Conservation (phyloP, 2,113 vertebrate genomes). For the Microcebus tavaratra region DNA sequence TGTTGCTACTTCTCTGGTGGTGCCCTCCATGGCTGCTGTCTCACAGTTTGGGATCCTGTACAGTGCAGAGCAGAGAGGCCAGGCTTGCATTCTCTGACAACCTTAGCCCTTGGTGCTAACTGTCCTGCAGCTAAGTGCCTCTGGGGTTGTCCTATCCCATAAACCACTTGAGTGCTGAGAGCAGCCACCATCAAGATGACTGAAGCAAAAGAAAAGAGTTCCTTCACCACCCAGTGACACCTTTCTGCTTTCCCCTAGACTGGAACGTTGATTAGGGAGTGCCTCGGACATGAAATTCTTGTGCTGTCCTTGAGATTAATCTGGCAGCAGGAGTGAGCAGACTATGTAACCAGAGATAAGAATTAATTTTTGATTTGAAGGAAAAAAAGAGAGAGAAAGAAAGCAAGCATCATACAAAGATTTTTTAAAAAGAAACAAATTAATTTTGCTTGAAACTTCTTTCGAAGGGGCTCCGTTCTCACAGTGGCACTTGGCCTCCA, state of each 20-base stretch:
- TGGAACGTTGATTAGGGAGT: conserved; percentile 58
- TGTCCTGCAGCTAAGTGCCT: conserved; percentile 33
- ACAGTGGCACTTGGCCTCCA: not conserved
- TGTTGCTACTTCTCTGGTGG: not conserved
- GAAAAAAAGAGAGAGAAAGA: rapidly evolving
- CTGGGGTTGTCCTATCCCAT: not conserved
- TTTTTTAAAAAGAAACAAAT: not conserved
- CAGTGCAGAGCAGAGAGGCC: not conserved
- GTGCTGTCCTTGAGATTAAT: conserved; percentile 56
- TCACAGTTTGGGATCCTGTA: conserved; percentile 22
- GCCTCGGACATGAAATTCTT: conserved; percentile 39
- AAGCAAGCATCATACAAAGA: conserved; percentile 23
- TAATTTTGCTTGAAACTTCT: conserved; percentile 57
- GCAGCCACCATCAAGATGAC: not conserved
- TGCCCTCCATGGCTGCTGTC: not conserved
- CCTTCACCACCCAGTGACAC: not conserved
- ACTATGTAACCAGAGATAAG: conserved; percentile 66
- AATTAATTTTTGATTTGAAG: conserved; percentile 16
- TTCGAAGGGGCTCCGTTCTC: conserved; percentile 32
- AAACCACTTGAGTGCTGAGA: conserved; percentile 32
- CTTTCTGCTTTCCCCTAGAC: conserved; percentile 67
- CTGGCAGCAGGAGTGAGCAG: conserved; percentile 43
- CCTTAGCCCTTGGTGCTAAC: conserved; percentile 32
- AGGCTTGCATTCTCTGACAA: not conserved
- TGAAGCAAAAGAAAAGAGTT: not conserved